Conservation (phyloP, 2,888 invertebrate genomes). For the Hyalella azteca region DNA sequence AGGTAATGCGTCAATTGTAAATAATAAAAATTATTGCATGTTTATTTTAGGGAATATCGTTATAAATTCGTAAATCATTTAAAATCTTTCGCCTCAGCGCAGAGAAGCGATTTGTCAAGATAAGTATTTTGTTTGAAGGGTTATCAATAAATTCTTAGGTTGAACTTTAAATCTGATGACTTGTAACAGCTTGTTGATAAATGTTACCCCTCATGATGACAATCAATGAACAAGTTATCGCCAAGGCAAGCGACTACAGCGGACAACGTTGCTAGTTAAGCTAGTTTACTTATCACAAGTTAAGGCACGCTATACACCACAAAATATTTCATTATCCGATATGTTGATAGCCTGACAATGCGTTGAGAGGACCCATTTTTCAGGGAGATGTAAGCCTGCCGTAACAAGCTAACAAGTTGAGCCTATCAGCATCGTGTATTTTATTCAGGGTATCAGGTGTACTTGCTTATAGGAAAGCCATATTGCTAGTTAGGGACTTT, state of each 20-base stretch:
- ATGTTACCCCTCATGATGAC: not conserved
- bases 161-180: not conserved
- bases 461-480: constrained; percentile 15
- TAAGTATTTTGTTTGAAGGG: no score
- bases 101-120: no score
- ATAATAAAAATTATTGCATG: no score
- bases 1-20: no score
- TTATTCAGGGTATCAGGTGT: not conserved
- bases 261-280: no score
- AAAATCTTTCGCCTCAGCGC: no score
- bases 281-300: not conserved
- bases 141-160: no score
- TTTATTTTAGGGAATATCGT: no score
- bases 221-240: not conserved
- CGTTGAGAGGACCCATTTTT: constrained; percentile 15
- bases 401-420: constrained; percentile 12
- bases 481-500: not conserved
- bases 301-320: not conserved
- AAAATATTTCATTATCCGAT: constrained; percentile 6
- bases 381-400: not conserved
- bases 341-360: constrained; percentile 25
- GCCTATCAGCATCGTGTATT: constrained; percentile 4
- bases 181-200: not conserved
- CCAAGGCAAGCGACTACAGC: not conserved
- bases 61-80: no score